A percentile compares a stretch with the other conserved stretches of the same genome.
These are phyloP conservation scores for Mesochorus sp. DNA, from an alignment of 2,888 invertebrate genomes.

Conservation along the genomic window DNA sequence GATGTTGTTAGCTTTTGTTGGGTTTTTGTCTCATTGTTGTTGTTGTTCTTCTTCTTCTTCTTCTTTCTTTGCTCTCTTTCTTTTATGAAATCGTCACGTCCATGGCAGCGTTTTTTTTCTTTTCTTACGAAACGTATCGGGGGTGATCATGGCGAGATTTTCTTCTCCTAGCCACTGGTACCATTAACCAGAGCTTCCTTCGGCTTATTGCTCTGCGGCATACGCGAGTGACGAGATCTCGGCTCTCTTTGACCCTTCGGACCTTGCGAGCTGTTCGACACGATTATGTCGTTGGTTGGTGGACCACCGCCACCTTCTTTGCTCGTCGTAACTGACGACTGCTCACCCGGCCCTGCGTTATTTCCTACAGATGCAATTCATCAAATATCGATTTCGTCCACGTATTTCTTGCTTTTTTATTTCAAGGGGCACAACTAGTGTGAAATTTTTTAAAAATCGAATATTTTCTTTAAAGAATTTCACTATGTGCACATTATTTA, in stretches of 20 bases:
- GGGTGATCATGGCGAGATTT: slow-evolving; percentile 5
- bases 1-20: slow-evolving; percentile 59
- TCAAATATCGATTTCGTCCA: background rate
- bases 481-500: too few species aligned
- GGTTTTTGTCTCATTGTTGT: slow-evolving; percentile 73
- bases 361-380: slow-evolving; percentile 75
- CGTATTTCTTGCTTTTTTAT: background rate
- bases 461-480: too few species aligned
- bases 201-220: slow-evolving; percentile 83
- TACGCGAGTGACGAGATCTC: slow-evolving; percentile 77
- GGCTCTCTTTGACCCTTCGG: slow-evolving; percentile 80
- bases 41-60: slow-evolving; percentile 74
- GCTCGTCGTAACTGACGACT: slow-evolving; percentile 76
- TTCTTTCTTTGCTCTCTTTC: slow-evolving; percentile 44
- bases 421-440: too few species aligned
- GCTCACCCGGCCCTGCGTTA: slow-evolving; percentile 77
- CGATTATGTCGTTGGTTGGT: slow-evolving; percentile 76
- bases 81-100: slow-evolving; percentile 48
- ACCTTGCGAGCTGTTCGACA: slow-evolving; percentile 77
- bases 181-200: slow-evolving; percentile 88
- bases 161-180: slow-evolving; percentile 83
- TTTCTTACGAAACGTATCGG: slow-evolving; percentile 29
- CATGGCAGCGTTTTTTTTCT: too few species aligned
- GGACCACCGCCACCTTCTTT: slow-evolving; percentile 80
- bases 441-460: too few species aligned